These are phyloP conservation scores for Lymantria dispar DNA, from an alignment of 2,888 invertebrate genomes.

Conservation along the genomic window DNA sequence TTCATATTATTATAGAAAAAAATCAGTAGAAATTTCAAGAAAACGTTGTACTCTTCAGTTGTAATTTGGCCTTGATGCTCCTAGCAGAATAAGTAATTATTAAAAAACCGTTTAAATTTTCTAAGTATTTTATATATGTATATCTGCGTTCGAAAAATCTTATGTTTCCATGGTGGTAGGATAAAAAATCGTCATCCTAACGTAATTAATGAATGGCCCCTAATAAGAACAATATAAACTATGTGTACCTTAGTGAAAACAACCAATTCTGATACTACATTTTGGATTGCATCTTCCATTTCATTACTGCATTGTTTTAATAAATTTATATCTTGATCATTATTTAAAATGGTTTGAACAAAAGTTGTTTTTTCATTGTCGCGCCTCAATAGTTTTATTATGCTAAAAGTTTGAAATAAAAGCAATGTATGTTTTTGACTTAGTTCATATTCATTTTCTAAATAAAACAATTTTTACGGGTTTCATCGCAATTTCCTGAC, in stretches of 20 bases:
- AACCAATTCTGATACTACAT: slow-evolving; percentile 54
- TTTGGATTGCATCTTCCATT: slow-evolving; percentile 42
- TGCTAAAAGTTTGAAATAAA: slow-evolving; percentile 29
- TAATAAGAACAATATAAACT: no score
- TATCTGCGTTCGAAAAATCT: no score
- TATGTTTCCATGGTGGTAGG: no score
- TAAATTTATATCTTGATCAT: slow-evolving; percentile 52
- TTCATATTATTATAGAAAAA: slow-evolving; percentile 49
- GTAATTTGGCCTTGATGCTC: slow-evolving; percentile 57
- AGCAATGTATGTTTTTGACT: no score
- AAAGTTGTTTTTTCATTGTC: slow-evolving; percentile 47
- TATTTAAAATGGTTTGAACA: slow-evolving; percentile 57
- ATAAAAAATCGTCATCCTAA: no score
- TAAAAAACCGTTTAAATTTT: background rate
- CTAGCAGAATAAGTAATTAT: slow-evolving; percentile 31
- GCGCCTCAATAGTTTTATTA: slow-evolving; percentile 48
- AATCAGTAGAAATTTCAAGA: slow-evolving; percentile 56
- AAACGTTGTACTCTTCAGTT: slow-evolving; percentile 62
- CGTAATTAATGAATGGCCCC: no score
- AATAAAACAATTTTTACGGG: no score
- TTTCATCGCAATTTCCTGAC: no score
- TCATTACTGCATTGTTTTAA: slow-evolving; percentile 47
- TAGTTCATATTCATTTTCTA: no score
- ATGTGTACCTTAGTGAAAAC: slow-evolving; percentile 58
- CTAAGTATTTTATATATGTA: no score